Conservation (phyloP, 53 echinoderm and acorn worm genomes). For the Pentamera pediparva region DNA sequence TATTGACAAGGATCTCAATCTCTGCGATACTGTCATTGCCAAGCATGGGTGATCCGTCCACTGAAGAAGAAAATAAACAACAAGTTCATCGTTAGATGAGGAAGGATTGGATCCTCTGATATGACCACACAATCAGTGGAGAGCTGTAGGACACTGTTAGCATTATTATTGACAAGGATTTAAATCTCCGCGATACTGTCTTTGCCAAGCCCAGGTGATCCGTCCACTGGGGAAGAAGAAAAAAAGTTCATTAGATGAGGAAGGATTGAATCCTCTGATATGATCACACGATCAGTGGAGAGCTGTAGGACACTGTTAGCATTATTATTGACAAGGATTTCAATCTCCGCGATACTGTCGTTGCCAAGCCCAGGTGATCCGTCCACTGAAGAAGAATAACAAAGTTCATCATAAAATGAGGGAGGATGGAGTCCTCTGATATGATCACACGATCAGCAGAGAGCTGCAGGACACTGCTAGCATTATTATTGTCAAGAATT, state of each 20-base stretch:
- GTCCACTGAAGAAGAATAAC: slow-evolving; percentile 33
- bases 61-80: no score
- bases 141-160: slow-evolving; percentile 85
- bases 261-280: slow-evolving; percentile 52
- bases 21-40: no score
- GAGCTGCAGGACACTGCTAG: slow-evolving; percentile 71
- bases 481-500: slow-evolving; percentile 88
- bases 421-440: slow-evolving; percentile 38
- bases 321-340: slow-evolving; percentile 87
- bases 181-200: slow-evolving; percentile 63
- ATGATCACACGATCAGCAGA: slow-evolving; percentile 56
- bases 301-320: slow-evolving; percentile 90
- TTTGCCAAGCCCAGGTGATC: slow-evolving; percentile 69
- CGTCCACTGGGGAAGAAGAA: slow-evolving; percentile 48
- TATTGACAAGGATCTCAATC: no score
- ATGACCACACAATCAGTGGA: slow-evolving; percentile 64
- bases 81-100: no score
- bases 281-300: slow-evolving; percentile 58
- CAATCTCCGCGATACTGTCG: slow-evolving; percentile 59
- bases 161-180: slow-evolving; percentile 89
- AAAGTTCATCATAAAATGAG: background rate
- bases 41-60: no score
- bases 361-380: slow-evolving; percentile 70
- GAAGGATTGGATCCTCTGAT: slow-evolving; percentile 78
- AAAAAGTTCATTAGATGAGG: slow-evolving; percentile 53